Base-by-base conservation (phyloP, 2,888 invertebrate species). In the Sinelater perroti region DNA sequence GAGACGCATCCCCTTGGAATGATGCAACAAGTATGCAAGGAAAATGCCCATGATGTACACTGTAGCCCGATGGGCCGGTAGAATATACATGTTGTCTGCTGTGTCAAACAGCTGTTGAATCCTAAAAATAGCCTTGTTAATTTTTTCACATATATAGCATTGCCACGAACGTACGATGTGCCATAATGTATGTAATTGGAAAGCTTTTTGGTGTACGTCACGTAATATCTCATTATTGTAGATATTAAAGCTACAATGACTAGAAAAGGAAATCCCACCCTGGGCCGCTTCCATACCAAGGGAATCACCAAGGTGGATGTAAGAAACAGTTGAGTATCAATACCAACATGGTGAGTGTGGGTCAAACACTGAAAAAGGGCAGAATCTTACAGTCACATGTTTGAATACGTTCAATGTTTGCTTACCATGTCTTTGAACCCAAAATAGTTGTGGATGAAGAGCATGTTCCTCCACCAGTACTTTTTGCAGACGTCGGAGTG, bases 401-500 rank as follows among this genome's bases (percentile, higher is more conserved):
- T 24, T n/a, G n/a, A n/a, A n/a, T n/a, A n/a, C n/a, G n/a, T n/a
- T n/a, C n/a, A n/a, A 13, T 18, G 13, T 42, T 26, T 18, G 61
- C 69, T 69, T 77, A 86, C 86, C 86, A 88, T 88, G 67, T 88
- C 84, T 68, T 86, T 83, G 67, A 88, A 88, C 30, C 88, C 88
- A 69, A 85, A 88, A 70, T 87, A 88, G 72, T 88, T 88, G 69
- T 88, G 88, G 50, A 88, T 86, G 64, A 88, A 88, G 0, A 88
- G 73, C 60, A 88, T 78, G 70, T 88, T 88, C 67, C 85, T 81
- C 88, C 88, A 88, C 87, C 88, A 87, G 53, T 85, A 81, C 67
- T 80, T 78, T 72, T 87, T 87, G 73, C 88, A 88, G 51, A 87
- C 83, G 36, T 85, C 81, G 0, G 88, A 83, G 72, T 88, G 87